Percentiles rank a stretch among this genome's conserved stretches.
Conservation (phyloP, 2,888 invertebrate species). For the Lottia gigantea region DNA sequence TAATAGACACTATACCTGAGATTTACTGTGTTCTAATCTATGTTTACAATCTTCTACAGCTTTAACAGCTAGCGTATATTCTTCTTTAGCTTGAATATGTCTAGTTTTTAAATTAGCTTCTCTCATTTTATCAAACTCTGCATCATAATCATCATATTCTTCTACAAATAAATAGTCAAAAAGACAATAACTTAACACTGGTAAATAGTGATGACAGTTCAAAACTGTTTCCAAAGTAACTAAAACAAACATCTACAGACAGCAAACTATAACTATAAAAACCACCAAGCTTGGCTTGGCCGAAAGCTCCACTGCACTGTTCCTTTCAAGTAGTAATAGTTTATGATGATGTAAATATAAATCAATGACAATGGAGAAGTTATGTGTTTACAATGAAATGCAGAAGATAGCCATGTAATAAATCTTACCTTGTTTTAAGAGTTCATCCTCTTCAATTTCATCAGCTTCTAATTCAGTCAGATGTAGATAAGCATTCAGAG, state of each 20-base stretch:
- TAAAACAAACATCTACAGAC: too few relatives aligned
- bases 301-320: background rate
- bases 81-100: constrained; percentile 64
- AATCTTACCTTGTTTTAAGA: constrained; percentile 58
- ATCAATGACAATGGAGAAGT: too few relatives aligned
- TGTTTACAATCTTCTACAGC: constrained; percentile 59
- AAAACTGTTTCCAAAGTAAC: too few relatives aligned
- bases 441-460: constrained; percentile 62
- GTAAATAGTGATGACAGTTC: too few relatives aligned
- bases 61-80: constrained; percentile 51
- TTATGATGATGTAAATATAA: too few relatives aligned
- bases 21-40: constrained; percentile 58
- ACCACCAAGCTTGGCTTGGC: background rate
- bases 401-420: too few relatives aligned
- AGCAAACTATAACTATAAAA: too few relatives aligned
- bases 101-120: constrained; percentile 65
- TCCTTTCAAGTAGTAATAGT: too few relatives aligned
- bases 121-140: constrained; percentile 67
- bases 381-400: background rate
- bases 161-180: constrained; percentile 41
- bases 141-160: constrained; percentile 68
- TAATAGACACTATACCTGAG: constrained; percentile 50
- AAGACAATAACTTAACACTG: too few relatives aligned
- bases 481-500: constrained; percentile 66
- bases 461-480: constrained; percentile 63